These are phyloP conservation scores for Panagrolaimus sp. DNA, from an alignment of 1,140 invertebrate genomes.

Conservation along the genomic window DNA sequence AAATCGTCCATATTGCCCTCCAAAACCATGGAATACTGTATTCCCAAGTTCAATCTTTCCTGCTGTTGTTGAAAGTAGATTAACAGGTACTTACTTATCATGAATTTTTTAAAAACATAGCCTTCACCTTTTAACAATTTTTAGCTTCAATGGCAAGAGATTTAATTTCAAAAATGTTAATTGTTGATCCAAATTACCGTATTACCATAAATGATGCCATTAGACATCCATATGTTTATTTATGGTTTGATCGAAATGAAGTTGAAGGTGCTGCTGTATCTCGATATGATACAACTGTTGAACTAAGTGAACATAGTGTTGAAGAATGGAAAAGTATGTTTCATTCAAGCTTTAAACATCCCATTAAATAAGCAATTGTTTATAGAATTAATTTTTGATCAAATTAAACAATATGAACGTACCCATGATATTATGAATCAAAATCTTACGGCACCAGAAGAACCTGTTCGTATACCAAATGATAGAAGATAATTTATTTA, in stretches of 20 bases:
- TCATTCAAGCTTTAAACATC: not conserved
- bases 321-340: constrained; percentile 83
- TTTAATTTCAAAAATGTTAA: constrained; percentile 92
- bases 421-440: constrained; percentile 32
- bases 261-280: constrained; percentile 75
- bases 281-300: constrained; percentile 93
- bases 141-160: constrained; percentile 67
- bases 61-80: no score
- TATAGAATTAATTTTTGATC: constrained; percentile 39
- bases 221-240: constrained; percentile 96
- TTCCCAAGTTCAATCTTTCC: constrained; percentile 97
- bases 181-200: constrained; percentile 91
- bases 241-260: constrained; percentile 63
- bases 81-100: constrained; percentile 59
- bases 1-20: constrained; percentile 81
- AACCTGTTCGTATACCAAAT: no score
- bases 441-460: no score
- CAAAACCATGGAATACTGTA: constrained; percentile 87
- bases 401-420: constrained; percentile 46
- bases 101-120: constrained; percentile 11
- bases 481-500: no score
- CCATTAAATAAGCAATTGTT: not conserved
- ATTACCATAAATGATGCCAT: constrained; percentile 97
- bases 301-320: constrained; percentile 93
- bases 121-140: no score